Evolutionary conservation across 2,888 invertebrate species (phyloP).

Genomic region (Calephelis perditalis): DNA sequence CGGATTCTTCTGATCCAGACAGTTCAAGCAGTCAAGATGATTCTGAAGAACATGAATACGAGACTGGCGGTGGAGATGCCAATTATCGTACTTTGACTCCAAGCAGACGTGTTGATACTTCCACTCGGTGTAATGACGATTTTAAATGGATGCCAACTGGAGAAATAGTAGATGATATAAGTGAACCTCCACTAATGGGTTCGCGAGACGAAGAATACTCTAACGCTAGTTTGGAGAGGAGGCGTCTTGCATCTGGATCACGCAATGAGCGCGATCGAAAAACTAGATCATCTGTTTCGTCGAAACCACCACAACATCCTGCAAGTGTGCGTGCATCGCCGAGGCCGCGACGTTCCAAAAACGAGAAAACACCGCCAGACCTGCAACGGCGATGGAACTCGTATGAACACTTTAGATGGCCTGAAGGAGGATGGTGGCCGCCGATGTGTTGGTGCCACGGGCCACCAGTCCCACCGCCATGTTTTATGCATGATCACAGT

Average conservation of each 20-base stretch:
- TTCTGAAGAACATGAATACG: conserved; percentile 65
- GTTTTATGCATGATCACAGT: conserved; percentile 67
- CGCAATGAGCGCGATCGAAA: conserved; percentile 81
- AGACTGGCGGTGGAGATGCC: conserved; percentile 77
- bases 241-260: conserved; percentile 67
- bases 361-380: conserved; percentile 63
- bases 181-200: conserved; percentile 45
- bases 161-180: conserved; percentile 52
- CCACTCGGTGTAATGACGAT: conserved; percentile 81
- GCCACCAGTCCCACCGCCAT: conserved; percentile 63
- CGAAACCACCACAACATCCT: conserved; percentile 71
- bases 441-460: conserved; percentile 72
- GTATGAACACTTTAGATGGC: conserved; percentile 80
- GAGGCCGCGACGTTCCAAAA: conserved; percentile 54
- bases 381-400: conserved; percentile 71
- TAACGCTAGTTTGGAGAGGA: conserved; percentile 75
- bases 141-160: conserved; percentile 81
- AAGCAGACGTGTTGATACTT: conserved; percentile 68
- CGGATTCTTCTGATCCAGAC: conserved; percentile 61
- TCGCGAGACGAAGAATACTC: conserved; percentile 51
- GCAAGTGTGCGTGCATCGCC: conserved; percentile 61
- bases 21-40: conserved; percentile 58
- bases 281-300: conserved; percentile 78
- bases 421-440: conserved; percentile 73
- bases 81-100: conserved; percentile 77